Percentiles rank a stretch among this genome's conserved stretches.
Conservation (phyloP, 2,888 invertebrate genomes). For the Pachycephus smyrnensis region DNA sequence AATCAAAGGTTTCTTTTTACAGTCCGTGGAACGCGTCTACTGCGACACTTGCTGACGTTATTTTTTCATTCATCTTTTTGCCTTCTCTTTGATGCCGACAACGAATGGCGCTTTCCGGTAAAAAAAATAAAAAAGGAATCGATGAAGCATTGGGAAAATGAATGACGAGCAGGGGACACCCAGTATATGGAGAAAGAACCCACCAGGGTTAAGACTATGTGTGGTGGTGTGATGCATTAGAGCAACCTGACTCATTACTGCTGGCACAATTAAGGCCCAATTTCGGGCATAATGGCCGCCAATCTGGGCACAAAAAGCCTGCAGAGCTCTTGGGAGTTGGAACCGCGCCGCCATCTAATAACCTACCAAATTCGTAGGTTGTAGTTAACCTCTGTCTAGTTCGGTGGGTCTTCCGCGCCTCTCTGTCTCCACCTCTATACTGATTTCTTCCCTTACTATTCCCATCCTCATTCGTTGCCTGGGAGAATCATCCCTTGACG, state of each 20-base stretch:
- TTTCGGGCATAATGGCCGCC: slow-evolving; percentile 62
- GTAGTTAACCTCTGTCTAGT: slow-evolving; percentile 13
- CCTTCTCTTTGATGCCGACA: background rate
- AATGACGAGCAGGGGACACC: slow-evolving; percentile 35
- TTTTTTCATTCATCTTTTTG: background rate
- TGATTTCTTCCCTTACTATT: background rate
- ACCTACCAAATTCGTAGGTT: slow-evolving; percentile 49
- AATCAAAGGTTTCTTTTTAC: background rate
- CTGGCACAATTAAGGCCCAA: slow-evolving; percentile 64
- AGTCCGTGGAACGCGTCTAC: background rate
- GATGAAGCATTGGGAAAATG: background rate
- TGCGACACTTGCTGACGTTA: background rate
- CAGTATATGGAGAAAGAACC: slow-evolving; percentile 42
- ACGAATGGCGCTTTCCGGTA: background rate
- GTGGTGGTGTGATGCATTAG: slow-evolving; percentile 55
- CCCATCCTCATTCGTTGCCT: background rate
- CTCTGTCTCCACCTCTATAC: background rate
- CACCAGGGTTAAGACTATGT: slow-evolving; percentile 32
- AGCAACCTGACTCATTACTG: slow-evolving; percentile 61
- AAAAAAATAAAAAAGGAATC: background rate
- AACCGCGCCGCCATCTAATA: slow-evolving; percentile 53
- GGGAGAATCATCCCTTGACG: background rate
- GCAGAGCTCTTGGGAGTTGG: slow-evolving; percentile 39
- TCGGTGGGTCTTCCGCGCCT: background rate
- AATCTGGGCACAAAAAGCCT: slow-evolving; percentile 59